Conservation (phyloP, 2,797 vertebrate species). For the Cyprinella venusta region DNA sequence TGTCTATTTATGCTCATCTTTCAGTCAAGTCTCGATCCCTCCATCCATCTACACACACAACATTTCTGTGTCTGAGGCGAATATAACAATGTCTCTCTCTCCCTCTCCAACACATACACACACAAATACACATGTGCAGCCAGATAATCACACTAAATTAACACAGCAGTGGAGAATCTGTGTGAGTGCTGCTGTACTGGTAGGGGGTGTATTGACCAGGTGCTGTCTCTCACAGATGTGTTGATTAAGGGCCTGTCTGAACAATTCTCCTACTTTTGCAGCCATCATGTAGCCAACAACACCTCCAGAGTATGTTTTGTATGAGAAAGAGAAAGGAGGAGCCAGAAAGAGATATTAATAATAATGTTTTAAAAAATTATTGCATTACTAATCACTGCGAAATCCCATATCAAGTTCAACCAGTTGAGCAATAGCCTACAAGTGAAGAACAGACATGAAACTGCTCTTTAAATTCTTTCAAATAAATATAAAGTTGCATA, state of each 20-base stretch:
- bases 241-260: constrained; percentile 51
- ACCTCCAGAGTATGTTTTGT: constrained; percentile 15
- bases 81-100: constrained; percentile 15
- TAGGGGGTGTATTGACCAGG: constrained; percentile 49
- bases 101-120: constrained; percentile 16
- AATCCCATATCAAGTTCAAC: neutral
- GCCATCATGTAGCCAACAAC: constrained; percentile 25
- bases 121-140: constrained; percentile 26
- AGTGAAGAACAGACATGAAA: neutral
- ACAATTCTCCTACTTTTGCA: constrained; percentile 27
- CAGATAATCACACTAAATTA: constrained; percentile 34
- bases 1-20: constrained; percentile 25
- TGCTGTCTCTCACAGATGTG: constrained; percentile 33
- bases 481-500: neutral
- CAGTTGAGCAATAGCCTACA: neutral
- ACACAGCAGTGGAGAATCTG: constrained; percentile 17
- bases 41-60: constrained; percentile 44
- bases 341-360: neutral
- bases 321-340: neutral
- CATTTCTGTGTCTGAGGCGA: constrained; percentile 53
- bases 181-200: constrained; percentile 31
- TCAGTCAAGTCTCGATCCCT: constrained; percentile 13
- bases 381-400: neutral
- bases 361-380: neutral
- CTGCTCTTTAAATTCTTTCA: neutral